Conservation (phyloP, 2,113 vertebrate species). For the Myiopsitta monachus region DNA sequence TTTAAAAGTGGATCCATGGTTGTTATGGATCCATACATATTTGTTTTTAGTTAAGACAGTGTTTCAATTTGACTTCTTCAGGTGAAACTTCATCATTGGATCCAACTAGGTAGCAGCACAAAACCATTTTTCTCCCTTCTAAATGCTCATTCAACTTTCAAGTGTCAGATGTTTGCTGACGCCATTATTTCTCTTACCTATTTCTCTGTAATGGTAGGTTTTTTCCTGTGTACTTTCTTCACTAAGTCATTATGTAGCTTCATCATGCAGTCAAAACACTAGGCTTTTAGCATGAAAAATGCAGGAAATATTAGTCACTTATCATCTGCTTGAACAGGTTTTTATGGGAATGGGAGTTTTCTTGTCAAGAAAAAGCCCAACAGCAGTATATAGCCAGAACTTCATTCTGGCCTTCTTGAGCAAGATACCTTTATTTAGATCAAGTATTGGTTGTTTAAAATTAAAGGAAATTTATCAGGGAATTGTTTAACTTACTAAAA, state of each 20-base stretch:
- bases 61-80: background rate
- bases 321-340: background rate
- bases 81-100: background rate
- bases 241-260: background rate
- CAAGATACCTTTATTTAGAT: background rate
- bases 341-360: background rate
- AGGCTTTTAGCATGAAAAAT: background rate
- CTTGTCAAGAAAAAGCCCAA: background rate
- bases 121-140: rapidly evolving
- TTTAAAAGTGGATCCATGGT: background rate
- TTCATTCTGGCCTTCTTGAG: background rate
- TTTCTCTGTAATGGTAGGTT: background rate
- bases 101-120: background rate
- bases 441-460: background rate
- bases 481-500: background rate
- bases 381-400: background rate
- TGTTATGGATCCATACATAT: background rate
- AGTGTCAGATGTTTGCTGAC: background rate
- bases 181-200: background rate
- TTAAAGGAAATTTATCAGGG: background rate
- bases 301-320: background rate
- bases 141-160: background rate
- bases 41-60: background rate
- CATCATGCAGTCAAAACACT: background rate
- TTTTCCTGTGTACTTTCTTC: background rate